phyloP scores from a whole-genome alignment of 2,888 invertebrate genomes.

The Idaea biselata region DNA sequence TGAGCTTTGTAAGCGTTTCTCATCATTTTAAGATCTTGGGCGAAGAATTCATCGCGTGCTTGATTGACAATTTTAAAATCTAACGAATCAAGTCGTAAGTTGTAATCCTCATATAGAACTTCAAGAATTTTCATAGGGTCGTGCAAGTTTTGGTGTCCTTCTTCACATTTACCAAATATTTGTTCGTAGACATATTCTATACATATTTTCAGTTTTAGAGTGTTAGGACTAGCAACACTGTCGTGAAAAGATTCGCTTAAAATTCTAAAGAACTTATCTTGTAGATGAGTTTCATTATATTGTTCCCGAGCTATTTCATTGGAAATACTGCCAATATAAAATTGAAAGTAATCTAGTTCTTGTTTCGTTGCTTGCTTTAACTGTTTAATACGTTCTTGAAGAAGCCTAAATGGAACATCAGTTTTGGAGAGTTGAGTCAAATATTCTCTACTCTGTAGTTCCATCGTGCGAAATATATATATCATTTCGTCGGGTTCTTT shows the following conservation, averaged over 20 bases:
- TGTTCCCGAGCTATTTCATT: conserved; percentile 59
- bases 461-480: conserved; percentile 67
- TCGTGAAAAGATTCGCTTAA: conserved; percentile 65
- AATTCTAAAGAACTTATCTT: conserved; percentile 69
- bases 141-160: conserved; percentile 64
- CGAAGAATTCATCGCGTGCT: conserved; percentile 65
- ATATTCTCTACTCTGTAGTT: conserved; percentile 73
- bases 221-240: conserved; percentile 63
- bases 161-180: conserved; percentile 71
- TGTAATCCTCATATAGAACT: conserved; percentile 71
- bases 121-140: conserved; percentile 75
- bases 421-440: conserved; percentile 65
- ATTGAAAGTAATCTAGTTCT: conserved; percentile 70
- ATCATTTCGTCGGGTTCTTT: conserved; percentile 61
- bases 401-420: conserved; percentile 51
- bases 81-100: conserved; percentile 63
- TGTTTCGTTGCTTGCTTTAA: conserved; percentile 56
- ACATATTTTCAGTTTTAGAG: conserved; percentile 69
- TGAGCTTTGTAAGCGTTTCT: conserved; percentile 64
- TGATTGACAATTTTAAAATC: conserved; percentile 69
- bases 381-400: conserved; percentile 59
- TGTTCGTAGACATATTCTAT: conserved; percentile 74
- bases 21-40: conserved; percentile 71
- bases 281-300: conserved; percentile 60
- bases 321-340: conserved; percentile 63